Conservation (phyloP, 2,888 invertebrate genomes). For the Aelia acuminata region DNA sequence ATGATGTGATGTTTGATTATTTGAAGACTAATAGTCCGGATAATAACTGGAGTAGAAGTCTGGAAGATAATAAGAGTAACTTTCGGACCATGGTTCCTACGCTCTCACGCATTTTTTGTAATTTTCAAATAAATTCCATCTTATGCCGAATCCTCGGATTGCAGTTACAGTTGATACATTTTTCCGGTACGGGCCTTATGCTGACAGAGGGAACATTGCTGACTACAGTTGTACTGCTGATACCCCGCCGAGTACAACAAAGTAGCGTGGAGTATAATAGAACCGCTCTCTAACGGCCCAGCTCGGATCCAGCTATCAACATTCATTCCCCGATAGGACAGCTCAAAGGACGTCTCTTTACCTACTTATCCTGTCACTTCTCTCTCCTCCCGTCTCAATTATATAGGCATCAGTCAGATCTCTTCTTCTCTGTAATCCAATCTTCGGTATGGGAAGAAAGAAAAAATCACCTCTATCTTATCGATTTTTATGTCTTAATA, state of each 20-base stretch:
- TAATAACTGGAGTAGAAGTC: too few relatives aligned
- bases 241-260: constrained; percentile 23
- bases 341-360: constrained; percentile 12
- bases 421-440: background rate
- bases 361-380: constrained; percentile 32
- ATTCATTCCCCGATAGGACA: background rate
- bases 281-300: constrained; percentile 17
- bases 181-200: background rate
- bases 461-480: background rate
- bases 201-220: background rate
- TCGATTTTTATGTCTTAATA: background rate
- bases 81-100: too few relatives aligned
- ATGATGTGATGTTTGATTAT: too few relatives aligned
- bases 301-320: constrained; percentile 23
- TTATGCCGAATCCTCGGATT: background rate
- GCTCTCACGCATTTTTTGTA: too few relatives aligned
- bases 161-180: background rate
- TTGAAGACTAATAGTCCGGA: too few relatives aligned
- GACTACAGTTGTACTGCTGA: background rate
- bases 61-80: too few relatives aligned
- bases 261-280: background rate
- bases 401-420: background rate
- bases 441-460: too few relatives aligned
- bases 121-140: too few relatives aligned
- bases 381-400: background rate